Evolutionary conservation across 2,888 invertebrate species (phyloP), one percentile per base, ranked within the genome.

Genomic region (Drosophila cracens): DNA sequence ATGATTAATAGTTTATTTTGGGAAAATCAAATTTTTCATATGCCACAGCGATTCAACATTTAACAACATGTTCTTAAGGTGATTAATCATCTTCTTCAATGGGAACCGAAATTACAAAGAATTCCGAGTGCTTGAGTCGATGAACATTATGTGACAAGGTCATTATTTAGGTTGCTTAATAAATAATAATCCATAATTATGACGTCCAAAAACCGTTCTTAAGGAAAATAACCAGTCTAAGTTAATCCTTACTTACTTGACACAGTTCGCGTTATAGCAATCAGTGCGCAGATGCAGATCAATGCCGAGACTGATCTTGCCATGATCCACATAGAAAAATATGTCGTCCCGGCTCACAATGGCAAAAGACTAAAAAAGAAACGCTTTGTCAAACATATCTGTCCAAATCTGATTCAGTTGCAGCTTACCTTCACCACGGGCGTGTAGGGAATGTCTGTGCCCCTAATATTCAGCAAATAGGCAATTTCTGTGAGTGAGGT

Each of bases 401-500:
- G n/a, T 7, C 6, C 1, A 13, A 51, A 13, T 3, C 13, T 7
- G 2, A 13, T 27, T 3, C 18, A 36, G 1, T 10, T 13, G 1
- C 0, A 1, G 29, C 69, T 57, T 48, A 97, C 95, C 89, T 96
- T 95, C 11, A 97, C 94, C 25, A 97, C 95, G 0, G 98, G 98
- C 1, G 96, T 96, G 91, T 95, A 96, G 0, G 96, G 96, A 75
- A 97, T 94, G 93, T 98, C 98, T 66, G 95, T 94, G 0, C 97
- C 98, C n/a, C 98, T 94, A 25, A 98, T 95, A 92, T 98, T 98
- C 40, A 98, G 94, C 38, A 98, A 93, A 96, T 98, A 98, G 0
- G 98, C 97, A 52, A 97, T 95, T 92, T 98, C 98, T 84, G 98
- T 97, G 63, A 98, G 93, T 0, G 97, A 96, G 0, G 98, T 97